Base-by-base conservation (phyloP, 2,797 vertebrate genomes). In the Urophycis tenuis region DNA sequence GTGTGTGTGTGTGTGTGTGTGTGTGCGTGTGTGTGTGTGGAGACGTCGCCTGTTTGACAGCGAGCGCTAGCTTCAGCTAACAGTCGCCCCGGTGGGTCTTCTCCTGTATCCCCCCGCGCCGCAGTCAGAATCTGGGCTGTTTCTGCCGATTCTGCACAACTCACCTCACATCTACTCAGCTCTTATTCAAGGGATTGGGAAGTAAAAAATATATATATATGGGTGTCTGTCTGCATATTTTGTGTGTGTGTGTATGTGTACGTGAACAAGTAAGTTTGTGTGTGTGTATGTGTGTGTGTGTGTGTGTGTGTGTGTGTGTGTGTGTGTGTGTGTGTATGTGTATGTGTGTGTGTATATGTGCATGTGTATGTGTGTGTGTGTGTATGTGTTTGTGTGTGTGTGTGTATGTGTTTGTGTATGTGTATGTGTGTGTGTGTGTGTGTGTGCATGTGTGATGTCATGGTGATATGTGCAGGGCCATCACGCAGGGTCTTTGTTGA, bases 401-500 rank as follows among this genome's bases (percentile, higher is more conserved):
- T 69, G 64, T 69, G 29, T 69, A 29, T 36, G 33, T 72, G 71
- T 72, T 19, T 36, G 34, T 72, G 33, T 75, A 14, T 72, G 19
- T 74, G n/a, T 71, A 22, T 30, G 78, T 76, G 70, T 81, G 73
- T 72, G 14, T 49, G 34, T 78, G 72, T 72, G 74, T 77, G 64
- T 73, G 76, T 75, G 76, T 74, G 71, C 25, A 22, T 10, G 34
- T 36, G 34, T 29, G n/a, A 3, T 5, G 25, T 60, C 33, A 17
- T 30, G 72, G 25, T 80, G 36, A 73, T 72, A 76, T 35, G 70
- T 35, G 14, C 39, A 41, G 81, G 85, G 88, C 88, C 88, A 88
- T 88, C 87, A 84, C 88, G 85, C 85, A 89, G 88, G 88, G 89
- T 90, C n/a, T n/a, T n/a, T n/a, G n/a, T 90, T 87, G 87, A 79